Conservation (phyloP, 2,888 invertebrate species). For the Bugulina stolonifera region DNA sequence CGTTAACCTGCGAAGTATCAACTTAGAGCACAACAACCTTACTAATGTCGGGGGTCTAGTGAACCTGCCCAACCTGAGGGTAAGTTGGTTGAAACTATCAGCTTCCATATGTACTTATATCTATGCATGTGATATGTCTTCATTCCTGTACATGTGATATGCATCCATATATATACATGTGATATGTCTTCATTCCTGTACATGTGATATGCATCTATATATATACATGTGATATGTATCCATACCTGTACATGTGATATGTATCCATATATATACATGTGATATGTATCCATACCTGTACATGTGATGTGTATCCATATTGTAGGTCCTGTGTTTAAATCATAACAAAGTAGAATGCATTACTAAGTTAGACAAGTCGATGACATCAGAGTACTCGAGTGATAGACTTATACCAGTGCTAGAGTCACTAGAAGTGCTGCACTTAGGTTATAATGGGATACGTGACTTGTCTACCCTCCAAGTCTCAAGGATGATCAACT, state of each 20-base stretch:
- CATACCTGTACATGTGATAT: too few species aligned
- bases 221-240: too few species aligned
- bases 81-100: conserved; percentile 34
- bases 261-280: too few species aligned
- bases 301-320: too few species aligned
- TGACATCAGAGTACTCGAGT: not conserved
- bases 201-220: too few species aligned
- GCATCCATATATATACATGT: too few species aligned
- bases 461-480: conserved; percentile 48
- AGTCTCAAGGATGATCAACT: conserved; percentile 44
- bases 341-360: conserved; percentile 53
- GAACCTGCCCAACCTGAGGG: conserved; percentile 48
- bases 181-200: too few species aligned
- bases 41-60: conserved; percentile 51
- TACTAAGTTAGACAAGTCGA: conserved; percentile 32
- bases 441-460: conserved; percentile 51
- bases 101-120: too few species aligned
- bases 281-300: too few species aligned
- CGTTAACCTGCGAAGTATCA: conserved; percentile 43
- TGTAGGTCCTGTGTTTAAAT: conserved; percentile 51
- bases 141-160: too few species aligned
- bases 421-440: conserved; percentile 51
- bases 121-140: too few species aligned
- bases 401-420: conserved; percentile 40
- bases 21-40: conserved; percentile 52